A percentile compares a stretch with the other conserved stretches of the same genome.
These are phyloP conservation scores for Hyperopisus bebe DNA, from an alignment of 2,113 vertebrate genomes.

Conservation along the genomic window DNA sequence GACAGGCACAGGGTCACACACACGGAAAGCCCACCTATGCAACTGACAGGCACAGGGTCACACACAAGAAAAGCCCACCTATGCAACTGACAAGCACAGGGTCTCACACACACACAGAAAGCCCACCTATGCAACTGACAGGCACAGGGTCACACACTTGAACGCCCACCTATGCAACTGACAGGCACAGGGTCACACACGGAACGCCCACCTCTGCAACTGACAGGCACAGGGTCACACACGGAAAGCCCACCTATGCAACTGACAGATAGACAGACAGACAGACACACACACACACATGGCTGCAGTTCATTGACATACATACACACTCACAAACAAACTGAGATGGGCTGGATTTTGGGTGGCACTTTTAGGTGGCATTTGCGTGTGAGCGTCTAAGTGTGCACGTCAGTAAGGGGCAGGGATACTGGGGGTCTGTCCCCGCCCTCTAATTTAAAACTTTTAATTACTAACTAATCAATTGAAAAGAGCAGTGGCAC, in stretches of 20 bases:
- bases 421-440: background rate
- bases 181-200: background rate
- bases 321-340: background rate
- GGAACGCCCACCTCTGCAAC: no score
- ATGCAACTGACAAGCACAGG: no score
- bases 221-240: no score
- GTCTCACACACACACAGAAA: background rate
- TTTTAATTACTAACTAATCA: background rate
- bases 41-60: background rate
- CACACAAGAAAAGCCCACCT: background rate
- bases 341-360: slow-evolving; percentile 10
- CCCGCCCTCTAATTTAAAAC: no score
- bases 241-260: background rate
- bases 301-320: background rate
- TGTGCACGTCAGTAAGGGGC: background rate
- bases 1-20: background rate
- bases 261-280: background rate
- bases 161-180: background rate
- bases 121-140: background rate
- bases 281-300: background rate
- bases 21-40: background rate
- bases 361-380: background rate
- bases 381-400: background rate
- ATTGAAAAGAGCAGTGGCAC: background rate
- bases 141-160: no score